Evolutionary conservation across 2,113 vertebrate species (phyloP).

Genomic region (Sigmodon hispidus): DNA sequence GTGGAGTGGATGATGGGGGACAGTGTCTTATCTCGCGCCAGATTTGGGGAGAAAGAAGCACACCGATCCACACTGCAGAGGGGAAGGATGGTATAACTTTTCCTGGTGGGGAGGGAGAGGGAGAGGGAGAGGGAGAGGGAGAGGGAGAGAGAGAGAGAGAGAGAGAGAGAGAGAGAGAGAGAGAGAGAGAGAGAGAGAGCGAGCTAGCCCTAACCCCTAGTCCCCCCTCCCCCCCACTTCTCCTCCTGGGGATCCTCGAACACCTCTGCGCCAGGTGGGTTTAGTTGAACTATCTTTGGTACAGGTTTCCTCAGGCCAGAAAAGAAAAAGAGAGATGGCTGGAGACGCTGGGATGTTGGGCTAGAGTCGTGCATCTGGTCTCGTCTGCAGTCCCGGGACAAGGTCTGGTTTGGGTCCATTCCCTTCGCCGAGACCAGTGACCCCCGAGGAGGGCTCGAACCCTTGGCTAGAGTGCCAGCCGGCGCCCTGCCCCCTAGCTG

Average conservation of each 20-base stretch:
- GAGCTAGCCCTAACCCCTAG: too few relatives aligned
- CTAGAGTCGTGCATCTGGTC: not conserved
- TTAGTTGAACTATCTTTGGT: constrained; percentile 3
- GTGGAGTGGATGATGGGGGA: constrained; percentile 26
- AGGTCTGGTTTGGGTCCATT: not conserved
- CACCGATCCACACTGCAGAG: not conserved
- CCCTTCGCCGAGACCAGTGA: not conserved
- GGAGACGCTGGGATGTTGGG: not conserved
- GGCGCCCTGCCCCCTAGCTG: constrained; percentile 75
- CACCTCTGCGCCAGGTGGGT: not conserved
- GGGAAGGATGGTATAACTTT: constrained; percentile 60
- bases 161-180: not conserved
- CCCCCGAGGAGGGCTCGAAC: constrained; percentile 54
- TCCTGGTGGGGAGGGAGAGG: not conserved
- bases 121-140: not conserved
- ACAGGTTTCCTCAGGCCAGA: not conserved
- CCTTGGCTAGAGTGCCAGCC: constrained; percentile 48
- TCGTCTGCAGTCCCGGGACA: not conserved
- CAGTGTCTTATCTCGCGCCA: not conserved
- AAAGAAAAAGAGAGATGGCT: not conserved
- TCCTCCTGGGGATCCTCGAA: not conserved
- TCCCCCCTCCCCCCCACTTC: too few relatives aligned
- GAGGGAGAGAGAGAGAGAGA: not conserved
- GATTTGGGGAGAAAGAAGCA: not conserved
- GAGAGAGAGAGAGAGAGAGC: not conserved